phyloP scores from a whole-genome alignment of 2,797 vertebrate species.

The Pteropus rufus region DNA sequence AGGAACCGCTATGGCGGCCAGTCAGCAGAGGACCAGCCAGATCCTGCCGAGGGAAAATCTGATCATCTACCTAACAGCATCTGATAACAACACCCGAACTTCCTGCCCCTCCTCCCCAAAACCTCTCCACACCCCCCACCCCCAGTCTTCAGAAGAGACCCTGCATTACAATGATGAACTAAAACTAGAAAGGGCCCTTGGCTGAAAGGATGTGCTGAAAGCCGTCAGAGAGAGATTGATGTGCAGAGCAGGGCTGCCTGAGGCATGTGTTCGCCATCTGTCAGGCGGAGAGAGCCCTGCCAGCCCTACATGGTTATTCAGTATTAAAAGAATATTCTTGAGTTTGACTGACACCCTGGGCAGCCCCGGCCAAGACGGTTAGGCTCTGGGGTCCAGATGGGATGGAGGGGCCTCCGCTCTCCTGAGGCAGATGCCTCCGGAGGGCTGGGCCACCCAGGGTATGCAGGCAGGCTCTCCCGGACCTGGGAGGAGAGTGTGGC shows the following conservation, averaged over 20 bases:
- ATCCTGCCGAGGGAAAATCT: neutral
- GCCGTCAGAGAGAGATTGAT: conserved; percentile 77
- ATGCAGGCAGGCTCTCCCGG: conserved; percentile 16
- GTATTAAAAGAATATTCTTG: conserved; percentile 81
- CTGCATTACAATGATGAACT: neutral
- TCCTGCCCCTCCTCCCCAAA: neutral
- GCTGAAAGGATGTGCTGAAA: conserved; percentile 74
- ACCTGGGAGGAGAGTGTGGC: conserved; percentile 62
- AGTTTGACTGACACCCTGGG: conserved; percentile 79
- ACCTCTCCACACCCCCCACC: neutral
- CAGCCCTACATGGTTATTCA: conserved; percentile 77
- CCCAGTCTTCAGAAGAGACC: neutral
- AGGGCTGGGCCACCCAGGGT: conserved; percentile 79
- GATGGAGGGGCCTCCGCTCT: conserved; percentile 61
- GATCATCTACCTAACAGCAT: neutral
- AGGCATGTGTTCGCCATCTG: conserved; percentile 83
- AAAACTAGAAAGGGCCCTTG: conserved; percentile 56
- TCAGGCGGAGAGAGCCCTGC: conserved; percentile 69
- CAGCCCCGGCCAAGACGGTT: conserved; percentile 73
- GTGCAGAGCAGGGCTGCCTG: conserved; percentile 57
- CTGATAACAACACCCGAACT: neutral
- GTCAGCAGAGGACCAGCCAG: neutral
- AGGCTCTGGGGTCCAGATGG: conserved; percentile 80
- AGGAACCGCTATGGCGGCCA: neutral
- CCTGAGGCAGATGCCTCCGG: conserved; percentile 69